These are phyloP conservation scores for Drosophila meridiana DNA, from an alignment of 2,888 invertebrate genomes.

Conservation along the genomic window DNA sequence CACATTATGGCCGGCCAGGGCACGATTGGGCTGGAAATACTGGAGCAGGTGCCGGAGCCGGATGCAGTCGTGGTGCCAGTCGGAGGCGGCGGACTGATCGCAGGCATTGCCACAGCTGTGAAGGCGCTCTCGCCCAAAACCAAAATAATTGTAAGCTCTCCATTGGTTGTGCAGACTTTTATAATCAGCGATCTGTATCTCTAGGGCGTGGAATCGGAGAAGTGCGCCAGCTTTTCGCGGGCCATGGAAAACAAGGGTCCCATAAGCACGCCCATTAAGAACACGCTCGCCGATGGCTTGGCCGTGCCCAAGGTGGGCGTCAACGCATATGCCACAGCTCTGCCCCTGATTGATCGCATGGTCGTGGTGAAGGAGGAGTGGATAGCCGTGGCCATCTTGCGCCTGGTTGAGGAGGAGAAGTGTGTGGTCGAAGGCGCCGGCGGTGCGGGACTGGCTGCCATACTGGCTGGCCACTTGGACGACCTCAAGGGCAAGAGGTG, in stretches of 20 bases:
- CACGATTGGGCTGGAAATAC: conserved; percentile 95
- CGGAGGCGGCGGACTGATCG: conserved; percentile 95
- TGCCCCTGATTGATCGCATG: conserved; percentile 91
- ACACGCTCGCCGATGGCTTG: conserved; percentile 94
- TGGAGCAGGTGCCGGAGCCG: conserved; percentile 94
- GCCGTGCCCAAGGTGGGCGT: conserved; percentile 95
- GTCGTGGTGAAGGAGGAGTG: conserved; percentile 93
- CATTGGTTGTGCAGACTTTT: background rate
- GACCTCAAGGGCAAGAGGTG: conserved; percentile 93
- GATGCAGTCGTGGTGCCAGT: conserved; percentile 97
- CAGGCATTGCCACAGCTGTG: conserved; percentile 95
- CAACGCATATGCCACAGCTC: conserved; percentile 92
- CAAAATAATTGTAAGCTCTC: conserved; percentile 91
- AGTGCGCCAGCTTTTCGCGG: conserved; percentile 93
- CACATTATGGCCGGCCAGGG: conserved; percentile 98
- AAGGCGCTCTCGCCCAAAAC: conserved; percentile 94
- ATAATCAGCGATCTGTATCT: conserved; percentile 1
- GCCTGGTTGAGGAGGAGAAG: conserved; percentile 93
- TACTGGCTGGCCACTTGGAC: conserved; percentile 92
- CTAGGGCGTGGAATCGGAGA: conserved; percentile 96
- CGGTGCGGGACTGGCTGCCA: conserved; percentile 93
- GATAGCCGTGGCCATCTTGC: conserved; percentile 92
- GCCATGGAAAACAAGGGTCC: conserved; percentile 91
- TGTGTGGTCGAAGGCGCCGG: conserved; percentile 97
- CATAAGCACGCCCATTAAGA: conserved; percentile 88